Base-by-base conservation (phyloP, 1,140 invertebrate genomes). In the Alviniconcha marisindica region DNA sequence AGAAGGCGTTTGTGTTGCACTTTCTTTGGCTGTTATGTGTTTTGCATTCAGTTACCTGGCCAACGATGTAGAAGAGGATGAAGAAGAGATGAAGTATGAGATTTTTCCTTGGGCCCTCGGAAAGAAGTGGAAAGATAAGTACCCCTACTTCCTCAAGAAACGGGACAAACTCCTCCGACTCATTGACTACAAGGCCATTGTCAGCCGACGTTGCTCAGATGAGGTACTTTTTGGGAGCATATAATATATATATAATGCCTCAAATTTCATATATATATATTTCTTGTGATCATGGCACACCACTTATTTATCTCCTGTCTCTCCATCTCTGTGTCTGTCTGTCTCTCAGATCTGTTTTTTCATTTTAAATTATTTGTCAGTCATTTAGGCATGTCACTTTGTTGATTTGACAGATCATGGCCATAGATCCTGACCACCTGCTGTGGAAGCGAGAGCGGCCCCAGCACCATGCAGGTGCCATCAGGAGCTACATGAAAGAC, bases 31-130 rank as follows among this genome's bases (percentile, higher is more conserved):
- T n/a, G n/a, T n/a, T n/a, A n/a, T n/a, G n/a, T n/a, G n/a, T n/a
- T n/a, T n/a, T n/a, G n/a, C n/a, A n/a, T 38, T 38, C 81, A 95
- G 94, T 74, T 94, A 94, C 88, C 89, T 95, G 42, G 95, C 94
- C 31, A 94, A 95, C 90, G 94, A 95, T 82, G 94, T 95, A 92
- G 94, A 95, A 88, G 95, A 95, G 88, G 95, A 95, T 88, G 94
- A 95, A 56, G 93, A 94, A 84, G 92, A 94, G 60, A 86, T 92
- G 18, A 94, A 94, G 87, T 93, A 92, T 87, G 94, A 94, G 86
- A 93, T 95, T 77, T 93, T 94, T 86, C 92, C 93, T 5, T 95
- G 94, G 94, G 93, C 93, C 44, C 88, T 94, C 14, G 94, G 91
- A 51, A 85, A 87, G 74, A 90, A 88, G 56, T 94, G 92, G 94